Evolutionary conservation across 2,113 vertebrate genomes (phyloP).

Genomic region (Petaurus breviceps): DNA sequence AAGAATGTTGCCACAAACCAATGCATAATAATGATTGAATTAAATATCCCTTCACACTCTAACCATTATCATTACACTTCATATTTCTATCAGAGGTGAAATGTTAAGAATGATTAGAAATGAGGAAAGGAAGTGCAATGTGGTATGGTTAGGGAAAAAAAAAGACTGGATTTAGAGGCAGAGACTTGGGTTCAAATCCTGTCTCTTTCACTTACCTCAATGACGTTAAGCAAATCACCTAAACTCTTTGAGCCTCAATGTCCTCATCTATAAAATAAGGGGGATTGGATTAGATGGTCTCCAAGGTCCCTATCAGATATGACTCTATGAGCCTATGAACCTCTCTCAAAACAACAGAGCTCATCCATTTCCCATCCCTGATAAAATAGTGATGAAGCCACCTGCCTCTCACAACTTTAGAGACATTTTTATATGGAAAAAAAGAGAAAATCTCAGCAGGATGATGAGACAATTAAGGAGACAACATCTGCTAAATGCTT

Average conservation of each 20-base stretch:
- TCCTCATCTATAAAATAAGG: background rate
- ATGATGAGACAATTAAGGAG: background rate
- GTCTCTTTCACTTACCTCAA: background rate
- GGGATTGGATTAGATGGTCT: background rate
- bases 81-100: background rate
- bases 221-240: background rate
- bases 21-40: background rate
- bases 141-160: background rate
- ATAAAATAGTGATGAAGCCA: constrained; percentile 34
- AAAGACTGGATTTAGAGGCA: background rate
- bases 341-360: background rate
- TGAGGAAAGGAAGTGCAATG: background rate
- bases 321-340: background rate
- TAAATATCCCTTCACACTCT: constrained; percentile 8
- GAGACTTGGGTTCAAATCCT: background rate
- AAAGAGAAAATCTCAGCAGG: background rate
- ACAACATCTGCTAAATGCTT: background rate
- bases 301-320: background rate
- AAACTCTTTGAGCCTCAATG: background rate
- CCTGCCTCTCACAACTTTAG: background rate
- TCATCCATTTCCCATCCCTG: constrained; percentile 11
- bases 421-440: background rate
- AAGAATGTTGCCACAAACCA: background rate
- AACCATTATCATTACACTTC: background rate
- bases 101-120: background rate